Percentiles rank a stretch among this genome's conserved stretches.
These are phyloP conservation scores for Xylocampa areola DNA, from an alignment of 2,888 invertebrate genomes.

Conservation along the genomic window DNA sequence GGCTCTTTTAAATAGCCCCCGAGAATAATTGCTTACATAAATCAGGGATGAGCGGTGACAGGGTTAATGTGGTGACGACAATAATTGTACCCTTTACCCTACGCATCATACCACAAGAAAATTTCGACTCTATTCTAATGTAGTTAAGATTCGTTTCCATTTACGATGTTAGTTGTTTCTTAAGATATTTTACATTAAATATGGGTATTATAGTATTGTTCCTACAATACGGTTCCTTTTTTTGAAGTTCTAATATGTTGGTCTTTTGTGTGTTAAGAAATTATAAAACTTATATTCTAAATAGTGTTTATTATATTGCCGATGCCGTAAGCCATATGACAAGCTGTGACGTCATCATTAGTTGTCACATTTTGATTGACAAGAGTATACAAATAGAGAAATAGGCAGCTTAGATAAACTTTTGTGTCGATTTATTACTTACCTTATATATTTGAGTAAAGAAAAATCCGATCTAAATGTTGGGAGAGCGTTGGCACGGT, in stretches of 20 bases:
- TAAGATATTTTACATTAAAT: constrained; percentile 19
- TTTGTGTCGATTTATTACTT: constrained; percentile 21
- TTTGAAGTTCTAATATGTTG: constrained; percentile 57
- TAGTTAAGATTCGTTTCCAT: neutral
- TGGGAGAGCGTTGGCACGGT: no score
- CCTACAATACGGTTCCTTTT: constrained; percentile 71
- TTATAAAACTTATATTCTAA: constrained; percentile 33
- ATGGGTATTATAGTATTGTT: constrained; percentile 67
- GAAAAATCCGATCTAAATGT: no score
- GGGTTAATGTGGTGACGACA: constrained; percentile 80
- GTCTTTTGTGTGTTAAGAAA: constrained; percentile 37
- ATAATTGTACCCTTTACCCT: constrained; percentile 73
- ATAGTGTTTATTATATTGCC: constrained; percentile 30
- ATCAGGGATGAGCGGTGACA: constrained; percentile 83
- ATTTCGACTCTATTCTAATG: constrained; percentile 34
- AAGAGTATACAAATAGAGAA: constrained; percentile 35
- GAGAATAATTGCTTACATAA: constrained; percentile 78
- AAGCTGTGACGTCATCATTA: constrained; percentile 44
- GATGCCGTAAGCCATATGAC: constrained; percentile 6
- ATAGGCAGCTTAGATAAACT: constrained; percentile 7
- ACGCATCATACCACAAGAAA: constrained; percentile 21
- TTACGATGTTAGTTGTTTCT: neutral
- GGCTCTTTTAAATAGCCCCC: constrained; percentile 58
- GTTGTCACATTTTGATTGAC: constrained; percentile 35
- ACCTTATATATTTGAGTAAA: constrained; percentile 11